Conservation (phyloP, 2,797 vertebrate species). For the Diplodus sargus region DNA sequence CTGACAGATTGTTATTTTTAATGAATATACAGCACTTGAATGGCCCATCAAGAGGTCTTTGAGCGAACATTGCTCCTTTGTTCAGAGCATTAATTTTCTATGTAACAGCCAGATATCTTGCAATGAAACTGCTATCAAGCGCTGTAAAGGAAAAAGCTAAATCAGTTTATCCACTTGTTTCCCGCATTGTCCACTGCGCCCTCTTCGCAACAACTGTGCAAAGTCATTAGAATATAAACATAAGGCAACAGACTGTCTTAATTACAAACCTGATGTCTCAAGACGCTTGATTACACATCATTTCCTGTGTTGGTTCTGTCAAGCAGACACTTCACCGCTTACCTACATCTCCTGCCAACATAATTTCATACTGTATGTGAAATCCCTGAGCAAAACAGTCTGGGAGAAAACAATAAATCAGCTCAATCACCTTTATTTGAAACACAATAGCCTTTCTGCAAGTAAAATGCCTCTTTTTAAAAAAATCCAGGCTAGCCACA, state of each 20-base stretch:
- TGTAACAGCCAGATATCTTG: conserved; percentile 78
- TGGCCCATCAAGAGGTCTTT: conserved; percentile 86
- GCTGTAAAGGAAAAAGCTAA: conserved; percentile 56
- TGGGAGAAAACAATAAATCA: conserved; percentile 60
- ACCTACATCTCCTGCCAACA: conserved; percentile 34
- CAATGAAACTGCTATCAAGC: conserved; percentile 71
- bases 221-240: conserved; percentile 39
- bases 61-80: conserved; percentile 83
- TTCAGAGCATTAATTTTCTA: conserved; percentile 82
- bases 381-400: conserved; percentile 33
- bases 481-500: conserved; percentile 37
- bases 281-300: conserved; percentile 44
- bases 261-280: conserved; percentile 47
- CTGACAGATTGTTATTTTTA: conserved; percentile 90
- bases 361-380: conserved; percentile 46
- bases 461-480: conserved; percentile 58
- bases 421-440: conserved; percentile 55
- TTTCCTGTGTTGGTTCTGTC: conserved; percentile 38
- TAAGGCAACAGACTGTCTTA: conserved; percentile 26
- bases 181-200: conserved; percentile 42
- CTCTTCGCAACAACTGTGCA: conserved; percentile 38
- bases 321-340: conserved; percentile 40
- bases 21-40: conserved; percentile 88
- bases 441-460: conserved; percentile 57
- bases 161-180: conserved; percentile 58